Evolutionary conservation across 2,888 invertebrate species (phyloP).

Genomic region (Stenichneumon culpator): DNA sequence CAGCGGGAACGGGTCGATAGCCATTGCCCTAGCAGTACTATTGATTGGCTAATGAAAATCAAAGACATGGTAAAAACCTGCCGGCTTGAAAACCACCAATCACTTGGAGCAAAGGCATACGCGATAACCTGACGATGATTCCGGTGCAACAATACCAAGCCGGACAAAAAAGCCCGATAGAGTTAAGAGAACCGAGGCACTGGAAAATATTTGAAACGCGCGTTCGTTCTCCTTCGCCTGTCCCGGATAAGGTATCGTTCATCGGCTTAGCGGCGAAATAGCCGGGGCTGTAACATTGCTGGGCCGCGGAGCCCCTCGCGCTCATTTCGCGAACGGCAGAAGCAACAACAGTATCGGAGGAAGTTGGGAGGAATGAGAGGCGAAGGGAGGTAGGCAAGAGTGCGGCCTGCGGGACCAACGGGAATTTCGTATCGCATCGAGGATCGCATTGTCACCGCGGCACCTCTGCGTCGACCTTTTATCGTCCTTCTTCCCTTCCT

Average conservation of each 20-base stretch:
- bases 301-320: constrained; percentile 72
- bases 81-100: too few relatives aligned
- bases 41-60: too few relatives aligned
- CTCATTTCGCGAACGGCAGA: constrained; percentile 74
- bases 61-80: too few relatives aligned
- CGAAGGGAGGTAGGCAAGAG: constrained; percentile 72
- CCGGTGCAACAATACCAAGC: not conserved
- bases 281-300: constrained; percentile 64
- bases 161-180: constrained; percentile 22
- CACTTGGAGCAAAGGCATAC: too few relatives aligned
- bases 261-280: constrained; percentile 74
- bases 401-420: constrained; percentile 73
- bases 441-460: constrained; percentile 75
- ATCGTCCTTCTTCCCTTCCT: constrained; percentile 54
- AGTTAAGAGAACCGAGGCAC: constrained; percentile 40
- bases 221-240: constrained; percentile 27
- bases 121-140: too few relatives aligned
- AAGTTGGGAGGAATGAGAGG: constrained; percentile 27
- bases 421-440: constrained; percentile 77
- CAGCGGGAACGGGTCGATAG: too few relatives aligned
- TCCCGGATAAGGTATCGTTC: constrained; percentile 73
- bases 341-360: constrained; percentile 45
- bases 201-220: constrained; percentile 78
- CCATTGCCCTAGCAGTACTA: too few relatives aligned
- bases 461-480: constrained; percentile 62